Evolutionary conservation across 2,888 invertebrate genomes (phyloP).

Genomic region (Harpalus rubripes): DNA sequence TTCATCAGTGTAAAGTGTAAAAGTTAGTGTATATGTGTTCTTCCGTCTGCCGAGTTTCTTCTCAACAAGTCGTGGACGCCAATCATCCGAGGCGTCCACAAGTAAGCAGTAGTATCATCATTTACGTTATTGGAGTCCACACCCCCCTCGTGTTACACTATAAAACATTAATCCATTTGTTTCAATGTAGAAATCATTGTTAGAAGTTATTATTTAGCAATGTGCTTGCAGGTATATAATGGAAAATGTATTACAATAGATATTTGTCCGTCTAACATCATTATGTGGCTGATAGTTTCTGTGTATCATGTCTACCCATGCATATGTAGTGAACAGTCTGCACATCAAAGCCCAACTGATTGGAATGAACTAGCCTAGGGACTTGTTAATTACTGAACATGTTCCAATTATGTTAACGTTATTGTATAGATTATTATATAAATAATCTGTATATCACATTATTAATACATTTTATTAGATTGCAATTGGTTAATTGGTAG

Average conservation of each 20-base stretch:
- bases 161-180: no score
- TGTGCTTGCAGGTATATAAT: not conserved
- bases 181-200: not conserved
- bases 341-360: slow-evolving; percentile 61
- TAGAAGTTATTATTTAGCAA: not conserved
- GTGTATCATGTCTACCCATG: slow-evolving; percentile 13
- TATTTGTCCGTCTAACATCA: slow-evolving; percentile 33
- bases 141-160: no score
- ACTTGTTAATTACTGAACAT: slow-evolving; percentile 56
- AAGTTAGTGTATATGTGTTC: no score
- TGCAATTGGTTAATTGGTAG: no score
- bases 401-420: slow-evolving; percentile 55
- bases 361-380: slow-evolving; percentile 56
- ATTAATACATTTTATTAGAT: no score
- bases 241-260: slow-evolving; percentile 11
- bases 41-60: no score
- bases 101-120: no score
- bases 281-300: slow-evolving; percentile 33
- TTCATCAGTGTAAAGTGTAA: no score
- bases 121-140: no score
- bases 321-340: slow-evolving; percentile 52
- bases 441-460: not conserved
- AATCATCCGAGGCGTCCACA: no score
- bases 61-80: no score
- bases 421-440: slow-evolving; percentile 36